These are phyloP conservation scores for Scelioninae gen. 1 DNA, from an alignment of 2,888 invertebrate genomes.

Conservation along the genomic window DNA sequence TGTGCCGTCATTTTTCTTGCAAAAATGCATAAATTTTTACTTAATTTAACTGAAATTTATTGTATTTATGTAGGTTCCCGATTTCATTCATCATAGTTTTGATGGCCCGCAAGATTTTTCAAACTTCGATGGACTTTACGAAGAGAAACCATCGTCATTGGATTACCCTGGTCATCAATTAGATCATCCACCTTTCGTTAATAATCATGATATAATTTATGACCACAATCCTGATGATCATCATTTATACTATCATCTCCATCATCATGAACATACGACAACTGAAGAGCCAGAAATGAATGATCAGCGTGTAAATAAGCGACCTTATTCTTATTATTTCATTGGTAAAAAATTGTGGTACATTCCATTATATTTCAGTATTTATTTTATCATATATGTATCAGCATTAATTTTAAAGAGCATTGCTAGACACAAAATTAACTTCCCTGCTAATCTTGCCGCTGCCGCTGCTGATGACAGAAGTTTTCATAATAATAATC, in stretches of 20 bases:
- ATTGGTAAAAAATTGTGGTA: constrained; percentile 91
- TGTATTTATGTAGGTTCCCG: constrained; percentile 46
- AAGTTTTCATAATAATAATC: constrained; percentile 50
- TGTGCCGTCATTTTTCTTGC: too few relatives aligned
- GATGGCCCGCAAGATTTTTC: constrained; percentile 61
- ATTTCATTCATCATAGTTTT: constrained; percentile 34
- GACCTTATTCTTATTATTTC: constrained; percentile 89
- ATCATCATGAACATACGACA: constrained; percentile 83
- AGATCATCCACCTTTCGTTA: constrained; percentile 67
- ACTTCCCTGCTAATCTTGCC: constrained; percentile 81
- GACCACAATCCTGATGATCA: constrained; percentile 84
- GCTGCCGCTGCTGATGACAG: constrained; percentile 73
- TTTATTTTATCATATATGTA: constrained; percentile 88
- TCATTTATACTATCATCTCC: constrained; percentile 78
- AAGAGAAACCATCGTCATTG: constrained; percentile 73
- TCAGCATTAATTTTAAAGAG: constrained; percentile 90
- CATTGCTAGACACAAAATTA: constrained; percentile 89
- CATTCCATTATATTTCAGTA: constrained; percentile 90
- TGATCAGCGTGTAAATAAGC: constrained; percentile 81
- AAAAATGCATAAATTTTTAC: too few relatives aligned
- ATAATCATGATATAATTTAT: constrained; percentile 68
- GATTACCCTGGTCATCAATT: constrained; percentile 74
- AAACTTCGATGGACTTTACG: constrained; percentile 59
- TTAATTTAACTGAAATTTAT: neutral
- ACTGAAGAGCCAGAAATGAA: constrained; percentile 80